Evolutionary conservation across 1,140 invertebrate species (phyloP).

Genomic region (Halesus radiatus): DNA sequence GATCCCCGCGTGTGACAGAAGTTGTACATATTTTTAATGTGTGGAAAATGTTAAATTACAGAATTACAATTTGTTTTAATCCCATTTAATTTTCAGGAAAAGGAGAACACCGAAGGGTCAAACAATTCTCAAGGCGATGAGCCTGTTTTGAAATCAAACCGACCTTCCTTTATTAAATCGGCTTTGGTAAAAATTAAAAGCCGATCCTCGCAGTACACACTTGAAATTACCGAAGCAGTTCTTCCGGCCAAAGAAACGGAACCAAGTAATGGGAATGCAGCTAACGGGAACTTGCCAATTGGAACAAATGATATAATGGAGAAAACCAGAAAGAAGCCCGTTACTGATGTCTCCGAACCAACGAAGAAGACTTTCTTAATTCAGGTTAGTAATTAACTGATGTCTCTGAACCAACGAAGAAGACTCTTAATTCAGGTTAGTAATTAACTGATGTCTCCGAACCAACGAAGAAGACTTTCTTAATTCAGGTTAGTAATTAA

Average conservation of each 20-base stretch:
- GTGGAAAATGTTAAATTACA: neutral
- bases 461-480: no score
- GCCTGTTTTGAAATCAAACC: no score
- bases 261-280: neutral
- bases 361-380: conserved; percentile 62
- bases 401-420: no score
- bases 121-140: conserved; percentile 37
- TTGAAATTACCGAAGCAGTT: neutral
- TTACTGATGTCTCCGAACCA: conserved; percentile 61
- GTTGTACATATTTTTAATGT: no score
- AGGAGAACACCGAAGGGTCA: conserved; percentile 48
- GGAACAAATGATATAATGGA: conserved; percentile 41
- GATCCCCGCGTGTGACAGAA: no score
- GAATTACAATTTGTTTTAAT: neutral
- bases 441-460: no score
- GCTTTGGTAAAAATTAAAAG: conserved; percentile 38
- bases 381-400: conserved; percentile 62
- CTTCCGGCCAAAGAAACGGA: neutral
- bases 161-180: conserved; percentile 57
- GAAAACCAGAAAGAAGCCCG: conserved; percentile 31
- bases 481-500: no score
- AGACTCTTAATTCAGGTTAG: no score
- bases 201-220: no score
- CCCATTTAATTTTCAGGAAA: conserved; percentile 46
- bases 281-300: conserved; percentile 29